These are phyloP conservation scores for Acanthopagrus latus DNA, from an alignment of 2,797 vertebrate species.

Conservation along the genomic window DNA sequence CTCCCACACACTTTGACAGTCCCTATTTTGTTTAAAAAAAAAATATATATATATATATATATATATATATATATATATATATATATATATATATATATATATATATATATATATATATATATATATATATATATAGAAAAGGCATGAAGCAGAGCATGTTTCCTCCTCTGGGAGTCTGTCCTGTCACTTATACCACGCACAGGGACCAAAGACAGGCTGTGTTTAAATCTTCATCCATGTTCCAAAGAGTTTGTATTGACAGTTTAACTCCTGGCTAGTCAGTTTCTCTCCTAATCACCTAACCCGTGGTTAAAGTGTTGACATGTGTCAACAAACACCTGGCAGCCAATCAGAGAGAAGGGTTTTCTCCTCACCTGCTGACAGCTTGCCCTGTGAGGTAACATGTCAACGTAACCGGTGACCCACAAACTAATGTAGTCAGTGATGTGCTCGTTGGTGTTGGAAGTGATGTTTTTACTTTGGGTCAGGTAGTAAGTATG, in stretches of 20 bases:
- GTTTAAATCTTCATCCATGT: too few relatives aligned
- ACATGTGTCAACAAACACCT: not conserved
- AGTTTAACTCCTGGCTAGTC: not conserved
- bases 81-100: too few relatives aligned
- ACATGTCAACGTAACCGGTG: too few relatives aligned
- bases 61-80: too few relatives aligned
- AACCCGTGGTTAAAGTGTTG: not conserved
- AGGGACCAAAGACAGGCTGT: not conserved
- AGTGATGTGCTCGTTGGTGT: not conserved
- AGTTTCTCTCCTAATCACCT: not conserved
- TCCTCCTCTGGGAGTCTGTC: not conserved
- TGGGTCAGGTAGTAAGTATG: not conserved
- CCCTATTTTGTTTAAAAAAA: not conserved
- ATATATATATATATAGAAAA: too few relatives aligned
- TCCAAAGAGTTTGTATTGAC: not conserved
- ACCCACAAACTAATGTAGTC: too few relatives aligned
- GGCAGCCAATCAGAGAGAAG: not conserved
- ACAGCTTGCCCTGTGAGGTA: too few relatives aligned
- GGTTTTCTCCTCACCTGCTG: not conserved
- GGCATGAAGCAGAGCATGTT: not conserved
- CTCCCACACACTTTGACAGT: conserved; percentile 43
- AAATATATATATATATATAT: too few relatives aligned
- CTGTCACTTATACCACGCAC: not conserved
- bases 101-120: too few relatives aligned
- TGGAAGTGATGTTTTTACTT: too few relatives aligned